Percentiles rank a stretch among this genome's conserved stretches.
Conservation (phyloP, 2,113 vertebrate genomes). For the Acanthisitta chloris region DNA sequence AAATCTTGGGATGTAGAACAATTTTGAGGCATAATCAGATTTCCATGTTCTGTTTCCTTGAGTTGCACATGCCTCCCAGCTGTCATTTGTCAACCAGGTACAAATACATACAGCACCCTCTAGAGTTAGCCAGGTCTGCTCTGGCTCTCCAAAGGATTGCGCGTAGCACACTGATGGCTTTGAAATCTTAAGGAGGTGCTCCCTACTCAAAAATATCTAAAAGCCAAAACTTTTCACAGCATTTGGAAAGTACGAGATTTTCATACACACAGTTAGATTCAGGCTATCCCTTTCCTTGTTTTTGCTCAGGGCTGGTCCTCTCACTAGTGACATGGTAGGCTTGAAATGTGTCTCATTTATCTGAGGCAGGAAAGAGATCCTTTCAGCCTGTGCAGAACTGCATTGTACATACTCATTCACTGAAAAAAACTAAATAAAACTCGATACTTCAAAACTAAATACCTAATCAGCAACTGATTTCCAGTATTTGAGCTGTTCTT, state of each 20-base stretch:
- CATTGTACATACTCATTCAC: not conserved
- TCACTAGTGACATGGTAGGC: not conserved
- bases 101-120: not conserved
- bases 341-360: not conserved
- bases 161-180: not conserved
- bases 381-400: not conserved
- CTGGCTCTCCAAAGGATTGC: not conserved
- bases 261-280: not conserved
- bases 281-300: not conserved
- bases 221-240: not conserved
- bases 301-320: not conserved
- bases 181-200: not conserved
- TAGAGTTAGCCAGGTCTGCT: not conserved
- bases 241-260: not conserved
- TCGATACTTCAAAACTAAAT: not conserved
- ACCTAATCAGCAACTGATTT: not conserved
- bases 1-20: not conserved
- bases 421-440: not conserved
- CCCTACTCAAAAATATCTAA: not conserved
- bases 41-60: accelerated
- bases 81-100: not conserved
- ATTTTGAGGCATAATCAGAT: not conserved
- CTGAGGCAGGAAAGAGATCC: not conserved
- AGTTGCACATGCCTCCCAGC: not conserved
- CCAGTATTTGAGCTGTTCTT: not conserved